Conservation (phyloP, 2,797 vertebrate species). For the Centroberyx gerrardi region DNA sequence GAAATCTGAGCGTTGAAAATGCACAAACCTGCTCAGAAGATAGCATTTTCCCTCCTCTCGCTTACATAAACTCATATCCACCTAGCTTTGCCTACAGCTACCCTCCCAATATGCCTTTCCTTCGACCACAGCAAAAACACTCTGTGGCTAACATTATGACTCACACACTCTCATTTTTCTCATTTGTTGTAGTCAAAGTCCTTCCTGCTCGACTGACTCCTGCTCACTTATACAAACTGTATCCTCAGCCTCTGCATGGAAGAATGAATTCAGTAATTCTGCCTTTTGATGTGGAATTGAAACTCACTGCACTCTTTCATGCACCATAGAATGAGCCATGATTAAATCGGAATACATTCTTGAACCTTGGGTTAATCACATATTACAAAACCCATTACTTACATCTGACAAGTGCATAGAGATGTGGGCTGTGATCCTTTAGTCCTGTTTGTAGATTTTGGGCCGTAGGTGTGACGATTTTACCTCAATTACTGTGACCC, state of each 20-base stretch:
- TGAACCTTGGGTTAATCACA: constrained; percentile 83
- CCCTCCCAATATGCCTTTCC: constrained; percentile 10
- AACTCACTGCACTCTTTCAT: constrained; percentile 72
- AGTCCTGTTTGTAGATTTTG: constrained; percentile 57
- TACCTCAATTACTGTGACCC: constrained; percentile 47
- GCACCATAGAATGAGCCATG: constrained; percentile 71
- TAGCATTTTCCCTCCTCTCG: constrained; percentile 6
- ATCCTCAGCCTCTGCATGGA: constrained; percentile 69
- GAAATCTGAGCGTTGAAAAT: constrained; percentile 3
- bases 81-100: constrained; percentile 29
- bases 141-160: constrained; percentile 42
- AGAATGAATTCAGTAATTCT: constrained; percentile 76
- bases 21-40: constrained; percentile 2
- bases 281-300: constrained; percentile 81
- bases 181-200: constrained; percentile 61
- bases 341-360: constrained; percentile 80
- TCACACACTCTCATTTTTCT: constrained; percentile 51
- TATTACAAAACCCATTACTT: constrained; percentile 84
- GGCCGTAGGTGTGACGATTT: constrained; percentile 59
- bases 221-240: constrained; percentile 63
- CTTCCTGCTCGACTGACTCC: constrained; percentile 71
- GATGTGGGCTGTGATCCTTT: constrained; percentile 69
- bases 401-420: constrained; percentile 77
- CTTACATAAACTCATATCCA: constrained; percentile 7
- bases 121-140: constrained; percentile 30